Conservation (phyloP, 1,140 invertebrate species). For the Sarcophaga bullata region DNA sequence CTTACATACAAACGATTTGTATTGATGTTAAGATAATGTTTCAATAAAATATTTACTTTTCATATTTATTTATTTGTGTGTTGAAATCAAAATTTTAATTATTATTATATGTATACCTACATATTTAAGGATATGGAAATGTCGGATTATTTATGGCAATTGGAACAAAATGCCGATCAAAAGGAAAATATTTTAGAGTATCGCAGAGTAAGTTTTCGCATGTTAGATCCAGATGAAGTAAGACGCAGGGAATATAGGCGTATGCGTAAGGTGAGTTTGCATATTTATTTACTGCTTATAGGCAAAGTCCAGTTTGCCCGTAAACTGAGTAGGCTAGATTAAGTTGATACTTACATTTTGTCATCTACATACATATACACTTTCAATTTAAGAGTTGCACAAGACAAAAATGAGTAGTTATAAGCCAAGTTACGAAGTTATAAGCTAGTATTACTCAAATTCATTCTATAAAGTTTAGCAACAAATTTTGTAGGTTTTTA, state of each 20-base stretch:
- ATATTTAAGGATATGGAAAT: constrained; percentile 81
- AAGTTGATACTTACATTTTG: too few species aligned
- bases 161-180: constrained; percentile 80
- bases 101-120: neutral
- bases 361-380: too few species aligned
- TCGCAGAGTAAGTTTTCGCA: constrained; percentile 52
- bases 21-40: neutral
- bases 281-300: neutral
- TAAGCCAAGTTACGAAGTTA: too few species aligned
- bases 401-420: too few species aligned
- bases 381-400: too few species aligned
- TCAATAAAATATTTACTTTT: neutral
- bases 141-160: constrained; percentile 89
- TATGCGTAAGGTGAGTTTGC: constrained; percentile 53
- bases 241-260: constrained; percentile 53
- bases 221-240: constrained; percentile 56
- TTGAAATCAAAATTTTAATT: neutral
- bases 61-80: neutral
- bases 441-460: too few species aligned
- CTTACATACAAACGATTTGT: neutral
- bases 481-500: too few species aligned
- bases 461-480: too few species aligned
- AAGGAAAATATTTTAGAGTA: constrained; percentile 68
- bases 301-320: neutral
- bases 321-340: too few species aligned